Base-by-base conservation (phyloP, 2,113 vertebrate species). In the Ceyx cyanopectus region DNA sequence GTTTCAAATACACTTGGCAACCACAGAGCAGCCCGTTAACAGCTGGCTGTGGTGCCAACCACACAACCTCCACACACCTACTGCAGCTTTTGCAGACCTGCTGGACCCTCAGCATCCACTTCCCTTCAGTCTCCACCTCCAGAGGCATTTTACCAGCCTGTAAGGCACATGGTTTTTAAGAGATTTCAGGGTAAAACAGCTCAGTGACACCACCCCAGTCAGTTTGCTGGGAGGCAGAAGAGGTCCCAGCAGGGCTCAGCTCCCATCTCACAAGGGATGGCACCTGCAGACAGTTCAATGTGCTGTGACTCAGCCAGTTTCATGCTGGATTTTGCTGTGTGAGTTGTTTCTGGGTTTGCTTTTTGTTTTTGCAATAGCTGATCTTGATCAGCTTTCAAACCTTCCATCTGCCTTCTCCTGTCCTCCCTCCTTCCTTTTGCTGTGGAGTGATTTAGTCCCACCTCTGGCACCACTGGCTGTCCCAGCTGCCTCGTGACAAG, bases 311-410 rank as follows among this genome's bases (percentile, higher is more conserved):
- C 50, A 58, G 72, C 21, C 70, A 57, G n/a, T 92, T 92, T 70
- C 81, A 67, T 56, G 45, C 24, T 56, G 75, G 54, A 77, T 92
- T 92, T 87, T 87, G 89, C 87, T 32, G 78, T 89, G 23, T 0
- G 3, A 29, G 29, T 29, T 83, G 40, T 66, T 91, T 91, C 84
- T 81, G 60, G 17, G 37, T 82, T 81, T 76, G 58, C 54, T 75
- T 84, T 84, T 66, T 89, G 30, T 17, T 80, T 75, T 51, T 0
- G 1, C 56, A 81, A 53, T 16, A 70, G 29, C n/a, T 80, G 32
- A 82, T 83, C 81, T 91, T 43, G 46, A 69, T 70, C 51, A 85
- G 37, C 89, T 93, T 87, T 86, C 62, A 72, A 79, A 58, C 20
- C 30, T 82, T 60, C 56, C 76, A 67, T 51, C 69, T 77, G 29